These are phyloP conservation scores for Camelus bactrianus DNA, from an alignment of 2,113 vertebrate species.

Conservation along the genomic window DNA sequence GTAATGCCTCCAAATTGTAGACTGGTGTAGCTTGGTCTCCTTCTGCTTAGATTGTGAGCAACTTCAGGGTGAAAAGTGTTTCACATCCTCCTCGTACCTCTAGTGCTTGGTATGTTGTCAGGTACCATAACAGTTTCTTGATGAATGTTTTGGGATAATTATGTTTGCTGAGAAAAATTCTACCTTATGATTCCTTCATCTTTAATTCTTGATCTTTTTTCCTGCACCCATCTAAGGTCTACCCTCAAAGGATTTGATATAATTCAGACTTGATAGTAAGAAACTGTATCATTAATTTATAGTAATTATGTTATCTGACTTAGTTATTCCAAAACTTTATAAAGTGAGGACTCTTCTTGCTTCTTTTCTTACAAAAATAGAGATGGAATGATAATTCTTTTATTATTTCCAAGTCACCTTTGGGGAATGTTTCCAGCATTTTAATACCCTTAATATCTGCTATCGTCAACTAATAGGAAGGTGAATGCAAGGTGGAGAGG, in stretches of 20 bases:
- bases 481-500: not conserved
- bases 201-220: not conserved
- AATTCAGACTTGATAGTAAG: constrained; percentile 21
- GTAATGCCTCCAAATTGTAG: not conserved
- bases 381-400: not conserved
- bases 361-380: not conserved
- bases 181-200: not conserved
- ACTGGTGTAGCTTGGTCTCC: not conserved
- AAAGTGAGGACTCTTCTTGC: not conserved
- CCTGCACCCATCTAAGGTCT: not conserved
- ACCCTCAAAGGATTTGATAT: not conserved
- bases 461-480: not conserved
- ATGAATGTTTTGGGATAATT: not conserved
- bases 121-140: not conserved
- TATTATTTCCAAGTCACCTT: not conserved
- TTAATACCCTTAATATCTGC: not conserved
- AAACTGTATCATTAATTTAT: not conserved
- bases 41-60: not conserved
- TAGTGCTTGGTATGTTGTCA: not conserved
- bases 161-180: not conserved
- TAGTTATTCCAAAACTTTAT: not conserved
- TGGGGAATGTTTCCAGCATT: not conserved
- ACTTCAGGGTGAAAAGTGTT: not conserved
- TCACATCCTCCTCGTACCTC: not conserved
- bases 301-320: not conserved